Evolutionary conservation across 2,888 invertebrate species (phyloP).

Genomic region (Trissoscelio sp.): DNA sequence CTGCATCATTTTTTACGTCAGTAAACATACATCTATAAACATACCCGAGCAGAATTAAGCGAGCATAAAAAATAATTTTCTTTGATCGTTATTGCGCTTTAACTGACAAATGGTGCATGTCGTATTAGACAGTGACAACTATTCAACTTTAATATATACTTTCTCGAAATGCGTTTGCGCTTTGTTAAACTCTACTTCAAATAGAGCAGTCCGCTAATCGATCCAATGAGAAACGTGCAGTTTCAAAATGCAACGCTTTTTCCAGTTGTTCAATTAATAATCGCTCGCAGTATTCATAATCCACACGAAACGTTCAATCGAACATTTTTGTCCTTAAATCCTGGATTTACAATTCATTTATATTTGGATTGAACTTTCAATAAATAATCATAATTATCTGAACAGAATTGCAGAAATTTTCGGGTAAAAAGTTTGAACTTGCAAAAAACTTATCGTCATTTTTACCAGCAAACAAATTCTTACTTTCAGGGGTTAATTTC

Average conservation of each 20-base stretch:
- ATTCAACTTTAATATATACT: constrained; percentile 23
- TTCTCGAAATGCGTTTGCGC: constrained; percentile 30
- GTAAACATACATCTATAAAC: constrained; percentile 28
- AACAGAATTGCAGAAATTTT: too few relatives aligned
- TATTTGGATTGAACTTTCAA: too few relatives aligned
- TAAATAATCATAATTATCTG: too few relatives aligned
- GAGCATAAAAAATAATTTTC: constrained; percentile 40
- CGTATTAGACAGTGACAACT: constrained; percentile 29
- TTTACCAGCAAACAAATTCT: background rate
- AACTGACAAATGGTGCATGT: constrained; percentile 35
- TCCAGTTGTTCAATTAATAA: background rate
- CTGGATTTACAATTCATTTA: too few relatives aligned
- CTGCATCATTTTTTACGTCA: constrained; percentile 15
- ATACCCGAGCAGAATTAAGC: constrained; percentile 30
- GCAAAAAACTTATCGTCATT: background rate
- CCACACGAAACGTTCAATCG: background rate
- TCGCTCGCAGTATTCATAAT: constrained; percentile 3
- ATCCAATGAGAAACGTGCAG: constrained; percentile 7
- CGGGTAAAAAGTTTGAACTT: too few relatives aligned
- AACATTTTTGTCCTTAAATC: background rate
- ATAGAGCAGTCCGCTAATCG: constrained; percentile 10
- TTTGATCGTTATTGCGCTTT: constrained; percentile 35
- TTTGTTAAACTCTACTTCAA: constrained; percentile 8
- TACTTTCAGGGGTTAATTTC: background rate
- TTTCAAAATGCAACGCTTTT: constrained; percentile 27